Base-by-base conservation (phyloP, 2,797 vertebrate genomes). In the Helicolenus hilgendorfi region DNA sequence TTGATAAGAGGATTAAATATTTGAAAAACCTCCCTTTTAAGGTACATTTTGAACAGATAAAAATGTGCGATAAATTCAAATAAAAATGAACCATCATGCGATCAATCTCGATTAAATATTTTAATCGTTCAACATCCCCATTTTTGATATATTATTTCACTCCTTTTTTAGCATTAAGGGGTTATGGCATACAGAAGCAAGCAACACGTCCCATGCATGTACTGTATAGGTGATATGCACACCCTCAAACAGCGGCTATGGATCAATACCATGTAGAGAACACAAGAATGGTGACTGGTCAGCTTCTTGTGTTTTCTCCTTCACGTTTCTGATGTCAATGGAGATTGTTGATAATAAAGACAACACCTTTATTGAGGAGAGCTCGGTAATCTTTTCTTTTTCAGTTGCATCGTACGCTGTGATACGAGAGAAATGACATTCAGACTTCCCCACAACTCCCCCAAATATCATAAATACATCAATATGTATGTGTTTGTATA, bases 401-500 rank as follows among this genome's bases (percentile, higher is more conserved):
- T 24, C 2, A 3, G 9, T 0, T 9, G 15, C 33, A 60, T 27
- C 11, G 5, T 26, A 73, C 31, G 59, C 15, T 20, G 4, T 56
- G 27, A 24, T 24, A 5, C 5, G 15, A 56, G 36, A 72, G 4
- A 75, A 33, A 33, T 26, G 3, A 49, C 56, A 22, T 79, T 41
- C 35, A 70, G 62, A 35, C 31, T 45, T 29, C 53, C 45, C 5
- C n/a, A 55, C 45, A 36, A 29, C 29, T 26, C 49, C 60, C 18
- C n/a, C 1, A 63, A 22, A 59, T 10, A 72, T 36, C 45, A 11
- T 6, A 45, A 29, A 79, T 53, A 27, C 58, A 83, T 85, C 62
- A 85, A 64, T 71, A 80, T 77, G 26, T 6, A 59, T 64, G 41
- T 79, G 65, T 85, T 69, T 62, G 68, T 55, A 2, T 58, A 5